phyloP scores from a whole-genome alignment of 2,113 vertebrate species.

The Parotia lawesii region DNA sequence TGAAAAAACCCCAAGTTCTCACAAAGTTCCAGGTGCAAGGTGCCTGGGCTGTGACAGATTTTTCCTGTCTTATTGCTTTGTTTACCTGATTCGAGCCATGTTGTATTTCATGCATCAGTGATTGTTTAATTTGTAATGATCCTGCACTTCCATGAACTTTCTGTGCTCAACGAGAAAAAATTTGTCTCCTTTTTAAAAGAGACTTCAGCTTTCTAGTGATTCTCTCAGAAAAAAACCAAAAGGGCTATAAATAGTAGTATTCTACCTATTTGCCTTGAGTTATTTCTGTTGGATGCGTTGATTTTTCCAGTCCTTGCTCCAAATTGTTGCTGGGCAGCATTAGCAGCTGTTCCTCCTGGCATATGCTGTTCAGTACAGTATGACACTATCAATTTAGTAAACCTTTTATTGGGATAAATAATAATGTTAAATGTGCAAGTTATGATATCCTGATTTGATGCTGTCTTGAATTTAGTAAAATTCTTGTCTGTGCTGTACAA shows the following conservation, averaged over 20 bases:
- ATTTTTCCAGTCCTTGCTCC: not conserved
- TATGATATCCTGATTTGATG: not conserved
- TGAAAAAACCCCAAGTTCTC: not conserved
- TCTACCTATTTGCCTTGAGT: not conserved
- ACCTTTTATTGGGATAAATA: not conserved
- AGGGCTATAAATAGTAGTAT: rapidly evolving
- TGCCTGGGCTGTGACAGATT: not conserved
- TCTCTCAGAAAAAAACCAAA: not conserved
- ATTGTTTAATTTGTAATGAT: not conserved
- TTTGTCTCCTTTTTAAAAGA: not conserved
- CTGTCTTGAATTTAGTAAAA: not conserved
- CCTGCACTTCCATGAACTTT: not conserved
- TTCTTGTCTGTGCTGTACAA: not conserved
- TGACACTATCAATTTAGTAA: not conserved
- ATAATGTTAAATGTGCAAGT: not conserved
- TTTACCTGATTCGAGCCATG: not conserved
- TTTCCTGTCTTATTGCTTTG: not conserved
- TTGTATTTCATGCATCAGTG: not conserved
- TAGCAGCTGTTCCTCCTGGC: not conserved
- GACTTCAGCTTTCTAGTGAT: not conserved
- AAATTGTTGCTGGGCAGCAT: not conserved
- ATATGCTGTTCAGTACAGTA: not conserved
- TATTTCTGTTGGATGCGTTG: not conserved
- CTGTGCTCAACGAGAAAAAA: not conserved
- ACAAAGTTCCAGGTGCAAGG: not conserved